Percentiles rank a stretch among this genome's conserved stretches.
Evolutionary conservation across 2,113 vertebrate species (phyloP).

Genomic region (Cercocebus atys): DNA sequence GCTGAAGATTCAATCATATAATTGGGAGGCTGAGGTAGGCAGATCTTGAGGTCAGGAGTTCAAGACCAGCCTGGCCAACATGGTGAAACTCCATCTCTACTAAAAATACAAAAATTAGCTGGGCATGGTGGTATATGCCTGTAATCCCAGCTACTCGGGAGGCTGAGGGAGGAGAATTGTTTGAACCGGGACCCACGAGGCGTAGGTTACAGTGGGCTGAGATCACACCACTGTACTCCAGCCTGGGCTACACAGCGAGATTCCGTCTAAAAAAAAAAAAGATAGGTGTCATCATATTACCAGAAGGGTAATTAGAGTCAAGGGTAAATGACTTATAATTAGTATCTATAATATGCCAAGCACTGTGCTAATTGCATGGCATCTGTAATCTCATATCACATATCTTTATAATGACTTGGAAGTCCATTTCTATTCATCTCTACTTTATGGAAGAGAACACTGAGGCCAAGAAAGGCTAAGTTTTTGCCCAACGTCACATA

Average conservation of each 20-base stretch:
- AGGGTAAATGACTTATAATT: neutral
- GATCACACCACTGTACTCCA: too few relatives aligned
- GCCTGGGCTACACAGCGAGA: too few relatives aligned
- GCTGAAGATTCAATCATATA: neutral
- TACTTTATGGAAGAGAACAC: neutral
- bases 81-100: too few relatives aligned
- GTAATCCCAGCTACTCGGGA: too few relatives aligned
- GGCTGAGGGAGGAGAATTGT: too few relatives aligned
- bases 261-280: neutral
- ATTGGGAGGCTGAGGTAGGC: too few relatives aligned
- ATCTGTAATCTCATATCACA: neutral
- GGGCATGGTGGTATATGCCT: too few relatives aligned
- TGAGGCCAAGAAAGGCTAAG: neutral
- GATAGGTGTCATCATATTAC: neutral
- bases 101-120: too few relatives aligned
- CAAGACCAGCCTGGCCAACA: too few relatives aligned
- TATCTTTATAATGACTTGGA: neutral
- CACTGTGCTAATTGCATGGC: neutral
- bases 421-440: neutral
- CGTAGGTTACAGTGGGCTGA: too few relatives aligned
- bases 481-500: neutral
- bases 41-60: too few relatives aligned
- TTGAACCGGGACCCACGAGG: too few relatives aligned
- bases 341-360: neutral
- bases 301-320: neutral